Conservation (phyloP, 2,113 vertebrate genomes). For the Oreotrochilus melanogaster region DNA sequence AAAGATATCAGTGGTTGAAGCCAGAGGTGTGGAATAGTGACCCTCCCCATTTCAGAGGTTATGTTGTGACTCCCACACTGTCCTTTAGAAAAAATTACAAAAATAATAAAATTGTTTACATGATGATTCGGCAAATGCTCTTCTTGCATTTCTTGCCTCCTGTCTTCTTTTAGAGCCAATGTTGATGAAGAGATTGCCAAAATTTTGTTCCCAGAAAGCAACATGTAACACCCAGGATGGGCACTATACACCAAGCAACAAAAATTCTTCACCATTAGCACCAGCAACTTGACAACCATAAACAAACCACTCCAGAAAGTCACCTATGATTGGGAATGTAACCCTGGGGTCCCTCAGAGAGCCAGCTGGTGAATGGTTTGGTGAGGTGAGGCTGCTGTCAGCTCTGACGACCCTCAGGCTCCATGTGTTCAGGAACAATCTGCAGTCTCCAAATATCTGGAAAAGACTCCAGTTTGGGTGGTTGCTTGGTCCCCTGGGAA, state of each 20-base stretch:
- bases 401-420: not conserved
- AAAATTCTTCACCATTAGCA: not conserved
- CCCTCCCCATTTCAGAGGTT: not conserved
- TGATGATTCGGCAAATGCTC: not conserved
- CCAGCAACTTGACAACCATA: not conserved
- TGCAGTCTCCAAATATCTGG: not conserved
- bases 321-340: not conserved
- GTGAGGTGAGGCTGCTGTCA: not conserved
- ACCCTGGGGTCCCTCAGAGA: not conserved
- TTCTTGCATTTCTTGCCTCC: not conserved
- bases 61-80: not conserved
- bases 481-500: rapidly evolving
- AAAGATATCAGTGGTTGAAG: not conserved
- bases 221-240: not conserved
- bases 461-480: not conserved
- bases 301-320: not conserved
- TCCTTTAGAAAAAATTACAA: not conserved
- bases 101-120: not conserved
- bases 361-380: not conserved
- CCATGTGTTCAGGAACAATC: too few species aligned
- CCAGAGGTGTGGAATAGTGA: not conserved
- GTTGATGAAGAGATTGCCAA: not conserved
- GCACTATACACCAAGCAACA: not conserved
- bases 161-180: not conserved
- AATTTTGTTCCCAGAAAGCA: not conserved